Percentiles rank a stretch among this genome's conserved stretches.
These are phyloP conservation scores for Camelus bactrianus DNA, from an alignment of 2,113 vertebrate genomes.

Conservation along the genomic window DNA sequence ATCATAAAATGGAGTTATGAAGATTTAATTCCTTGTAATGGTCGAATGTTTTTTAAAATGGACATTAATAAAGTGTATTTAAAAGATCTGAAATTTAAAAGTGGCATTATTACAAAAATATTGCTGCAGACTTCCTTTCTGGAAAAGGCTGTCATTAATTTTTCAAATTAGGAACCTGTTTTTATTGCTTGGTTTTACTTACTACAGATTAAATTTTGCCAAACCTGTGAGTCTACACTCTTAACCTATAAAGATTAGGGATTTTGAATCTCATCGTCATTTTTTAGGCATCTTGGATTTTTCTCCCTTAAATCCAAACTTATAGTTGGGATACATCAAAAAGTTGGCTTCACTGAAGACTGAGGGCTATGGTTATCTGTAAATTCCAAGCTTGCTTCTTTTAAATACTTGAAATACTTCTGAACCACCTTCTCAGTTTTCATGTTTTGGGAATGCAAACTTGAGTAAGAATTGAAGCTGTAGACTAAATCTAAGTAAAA, in stretches of 20 bases:
- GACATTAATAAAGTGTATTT: slow-evolving; percentile 63
- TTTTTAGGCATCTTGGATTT: slow-evolving; percentile 41
- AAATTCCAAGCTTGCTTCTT: background rate
- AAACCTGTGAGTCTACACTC: background rate
- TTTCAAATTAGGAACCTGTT: slow-evolving; percentile 36
- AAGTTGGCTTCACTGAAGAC: background rate
- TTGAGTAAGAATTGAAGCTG: slow-evolving; percentile 25
- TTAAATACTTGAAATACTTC: background rate
- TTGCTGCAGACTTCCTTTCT: slow-evolving; percentile 29
- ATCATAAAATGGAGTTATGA: background rate
- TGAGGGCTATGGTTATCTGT: background rate
- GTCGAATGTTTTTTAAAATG: background rate
- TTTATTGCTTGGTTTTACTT: slow-evolving; percentile 21
- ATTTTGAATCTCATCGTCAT: background rate
- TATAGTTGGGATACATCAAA: background rate
- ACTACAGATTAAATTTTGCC: background rate
- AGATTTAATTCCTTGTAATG: slow-evolving; percentile 42
- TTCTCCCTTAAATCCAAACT: background rate
- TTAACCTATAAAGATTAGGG: background rate
- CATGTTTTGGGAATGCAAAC: background rate
- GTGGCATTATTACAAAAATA: slow-evolving; percentile 25
- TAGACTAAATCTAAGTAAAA: slow-evolving; percentile 13
- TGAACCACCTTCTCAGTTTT: background rate
- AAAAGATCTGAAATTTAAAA: background rate
- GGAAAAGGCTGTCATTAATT: background rate